These are phyloP conservation scores for Podarcis siculus DNA, from an alignment of 2,797 vertebrate genomes.

Conservation along the genomic window DNA sequence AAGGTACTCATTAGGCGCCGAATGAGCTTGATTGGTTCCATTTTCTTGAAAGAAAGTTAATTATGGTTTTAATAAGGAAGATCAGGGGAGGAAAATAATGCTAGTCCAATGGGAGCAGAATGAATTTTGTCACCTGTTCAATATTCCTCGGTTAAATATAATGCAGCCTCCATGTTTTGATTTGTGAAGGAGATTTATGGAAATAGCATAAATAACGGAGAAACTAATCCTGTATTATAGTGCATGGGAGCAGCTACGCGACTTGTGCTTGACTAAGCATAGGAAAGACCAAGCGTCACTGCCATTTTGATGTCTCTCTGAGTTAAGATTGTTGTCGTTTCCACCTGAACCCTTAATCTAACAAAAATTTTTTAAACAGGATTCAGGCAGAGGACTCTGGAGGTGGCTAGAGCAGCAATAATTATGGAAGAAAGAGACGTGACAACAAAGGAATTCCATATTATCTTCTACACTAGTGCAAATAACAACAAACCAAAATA, in stretches of 20 bases:
- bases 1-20: rapidly evolving
- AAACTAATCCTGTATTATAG: background rate
- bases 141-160: background rate
- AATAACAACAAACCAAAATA: background rate
- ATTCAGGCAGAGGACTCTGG: slow-evolving; percentile 35
- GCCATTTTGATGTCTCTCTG: background rate
- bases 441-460: background rate
- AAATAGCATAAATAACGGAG: background rate
- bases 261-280: background rate
- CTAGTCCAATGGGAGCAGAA: background rate
- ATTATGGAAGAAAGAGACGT: background rate
- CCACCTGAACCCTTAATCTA: slow-evolving; percentile 44
- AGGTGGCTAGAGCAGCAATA: slow-evolving; percentile 48
- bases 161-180: slow-evolving; percentile 42
- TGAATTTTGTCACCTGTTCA: background rate
- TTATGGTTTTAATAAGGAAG: background rate
- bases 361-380: slow-evolving; percentile 14
- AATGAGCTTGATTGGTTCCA: background rate
- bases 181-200: slow-evolving; percentile 50
- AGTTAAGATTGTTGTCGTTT: slow-evolving; percentile 33
- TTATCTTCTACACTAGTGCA: no score
- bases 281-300: background rate
- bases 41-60: background rate
- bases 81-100: background rate
- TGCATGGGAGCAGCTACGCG: no score